These are phyloP conservation scores for Nothobranchius furzeri DNA, from an alignment of 2,113 vertebrate genomes.

Conservation along the genomic window DNA sequence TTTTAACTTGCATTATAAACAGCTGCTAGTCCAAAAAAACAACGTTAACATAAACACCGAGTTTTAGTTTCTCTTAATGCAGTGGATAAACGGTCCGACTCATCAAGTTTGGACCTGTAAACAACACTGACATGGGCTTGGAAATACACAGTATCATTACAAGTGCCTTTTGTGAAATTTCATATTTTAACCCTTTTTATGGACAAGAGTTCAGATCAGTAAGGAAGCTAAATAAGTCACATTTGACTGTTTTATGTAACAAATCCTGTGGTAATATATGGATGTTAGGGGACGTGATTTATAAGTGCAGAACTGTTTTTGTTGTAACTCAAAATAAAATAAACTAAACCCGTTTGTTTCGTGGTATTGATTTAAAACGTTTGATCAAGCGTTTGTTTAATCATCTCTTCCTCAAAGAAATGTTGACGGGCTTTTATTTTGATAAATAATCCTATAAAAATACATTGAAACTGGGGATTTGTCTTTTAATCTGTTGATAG, in stretches of 20 bases:
- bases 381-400: too few relatives aligned
- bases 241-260: conserved; percentile 41
- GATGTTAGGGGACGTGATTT: conserved; percentile 39
- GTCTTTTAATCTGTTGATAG: conserved; percentile 58
- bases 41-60: conserved; percentile 26
- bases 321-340: conserved; percentile 62
- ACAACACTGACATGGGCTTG: conserved; percentile 29
- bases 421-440: too few relatives aligned
- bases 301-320: conserved; percentile 31
- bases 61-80: conserved; percentile 10
- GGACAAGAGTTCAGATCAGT: conserved; percentile 17
- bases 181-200: conserved; percentile 14
- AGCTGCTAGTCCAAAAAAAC: conserved; percentile 35
- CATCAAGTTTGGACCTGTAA: conserved; percentile 33
- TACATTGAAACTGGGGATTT: background rate
- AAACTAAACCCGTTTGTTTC: conserved; percentile 46
- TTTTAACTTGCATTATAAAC: conserved; percentile 13
- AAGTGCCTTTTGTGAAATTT: conserved; percentile 68
- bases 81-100: conserved; percentile 39
- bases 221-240: conserved; percentile 29
- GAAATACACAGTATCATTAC: conserved; percentile 34
- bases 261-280: conserved; percentile 49
- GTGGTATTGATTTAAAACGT: conserved; percentile 14
- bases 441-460: background rate
- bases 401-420: too few relatives aligned